A percentile compares a stretch with the other conserved stretches of the same genome.
Evolutionary conservation across 2,113 vertebrate species (phyloP).

Genomic region (Accipiter virgatus): DNA sequence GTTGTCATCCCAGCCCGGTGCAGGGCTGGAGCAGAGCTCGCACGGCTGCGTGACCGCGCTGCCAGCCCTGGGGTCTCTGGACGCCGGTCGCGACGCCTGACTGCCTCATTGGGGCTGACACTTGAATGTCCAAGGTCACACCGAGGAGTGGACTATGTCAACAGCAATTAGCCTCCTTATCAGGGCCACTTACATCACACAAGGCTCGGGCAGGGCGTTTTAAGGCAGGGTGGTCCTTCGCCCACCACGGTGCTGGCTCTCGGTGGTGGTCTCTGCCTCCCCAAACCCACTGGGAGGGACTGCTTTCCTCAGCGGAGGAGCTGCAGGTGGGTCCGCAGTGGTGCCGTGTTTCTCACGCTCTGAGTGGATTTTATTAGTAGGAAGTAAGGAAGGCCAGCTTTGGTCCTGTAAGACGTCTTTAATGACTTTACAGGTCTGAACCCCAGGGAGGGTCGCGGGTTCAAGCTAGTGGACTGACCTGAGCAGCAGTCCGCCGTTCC

Average conservation of each 20-base stretch:
- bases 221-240: background rate
- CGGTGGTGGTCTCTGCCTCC: background rate
- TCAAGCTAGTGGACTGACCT: background rate
- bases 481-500: background rate
- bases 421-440: background rate
- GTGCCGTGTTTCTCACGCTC: background rate
- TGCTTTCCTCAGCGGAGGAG: background rate
- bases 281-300: background rate
- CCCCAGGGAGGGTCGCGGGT: background rate
- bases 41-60: rapidly evolving
- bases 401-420: background rate
- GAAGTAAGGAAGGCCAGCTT: background rate
- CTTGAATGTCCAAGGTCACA: background rate
- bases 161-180: background rate
- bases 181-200: background rate
- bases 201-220: background rate
- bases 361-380: background rate
- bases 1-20: background rate
- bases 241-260: rapidly evolving
- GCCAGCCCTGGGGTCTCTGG: background rate
- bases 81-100: background rate
- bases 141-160: background rate
- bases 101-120: background rate
- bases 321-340: rapidly evolving
- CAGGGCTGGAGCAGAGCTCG: background rate